Conservation (phyloP, 2,113 vertebrate species). For the Narcine bancroftii region DNA sequence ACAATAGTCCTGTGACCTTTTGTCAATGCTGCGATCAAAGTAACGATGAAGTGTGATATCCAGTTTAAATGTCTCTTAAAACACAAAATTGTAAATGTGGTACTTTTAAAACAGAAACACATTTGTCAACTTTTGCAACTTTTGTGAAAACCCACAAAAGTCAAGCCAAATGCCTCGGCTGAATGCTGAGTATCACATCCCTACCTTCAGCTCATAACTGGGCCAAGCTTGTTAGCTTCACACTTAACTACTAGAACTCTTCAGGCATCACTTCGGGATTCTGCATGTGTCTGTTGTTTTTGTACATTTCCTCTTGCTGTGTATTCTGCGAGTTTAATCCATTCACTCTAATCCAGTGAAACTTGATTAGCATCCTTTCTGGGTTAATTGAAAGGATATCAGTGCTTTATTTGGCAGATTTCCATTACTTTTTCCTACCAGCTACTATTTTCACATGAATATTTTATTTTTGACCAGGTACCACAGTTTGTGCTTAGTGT, state of each 20-base stretch:
- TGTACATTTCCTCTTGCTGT: not conserved
- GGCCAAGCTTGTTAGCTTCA: not conserved
- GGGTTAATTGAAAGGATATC: conserved; percentile 22
- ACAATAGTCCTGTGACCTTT: no score
- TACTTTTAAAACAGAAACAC: not conserved
- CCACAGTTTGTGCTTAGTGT: not conserved
- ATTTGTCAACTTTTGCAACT: not conserved
- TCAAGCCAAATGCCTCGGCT: not conserved
- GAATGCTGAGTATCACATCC: not conserved
- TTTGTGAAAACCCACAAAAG: not conserved
- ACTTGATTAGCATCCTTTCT: conserved; percentile 33
- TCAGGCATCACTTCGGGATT: not conserved
- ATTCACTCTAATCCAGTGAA: conserved; percentile 39
- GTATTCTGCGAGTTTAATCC: not conserved
- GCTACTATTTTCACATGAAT: conserved; percentile 25
- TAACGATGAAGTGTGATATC: not conserved
- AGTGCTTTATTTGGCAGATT: not conserved
- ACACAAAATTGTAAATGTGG: no score
- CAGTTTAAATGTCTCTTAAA: not conserved
- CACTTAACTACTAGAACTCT: not conserved
- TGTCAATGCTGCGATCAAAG: not conserved
- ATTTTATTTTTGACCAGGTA: conserved; percentile 17
- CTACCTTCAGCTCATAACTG: not conserved
- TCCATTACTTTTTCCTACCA: conserved; percentile 1
- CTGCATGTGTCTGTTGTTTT: not conserved